Percentiles rank a stretch among this genome's conserved stretches.
phyloP scores from a whole-genome alignment of 2,797 vertebrate species.

The Lophius americanus region DNA sequence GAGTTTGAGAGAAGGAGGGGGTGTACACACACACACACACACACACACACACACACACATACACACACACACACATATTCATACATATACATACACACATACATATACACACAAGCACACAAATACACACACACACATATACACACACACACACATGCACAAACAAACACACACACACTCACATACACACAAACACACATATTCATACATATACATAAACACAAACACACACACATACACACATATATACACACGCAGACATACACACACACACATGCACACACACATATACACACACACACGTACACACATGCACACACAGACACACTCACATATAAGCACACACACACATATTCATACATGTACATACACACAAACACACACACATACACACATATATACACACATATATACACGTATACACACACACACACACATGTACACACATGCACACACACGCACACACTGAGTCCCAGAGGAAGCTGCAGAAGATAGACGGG shows the following conservation, averaged over 20 bases:
- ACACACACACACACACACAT: conserved; percentile 10
- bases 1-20: conserved; percentile 54
- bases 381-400: conserved; percentile 11
- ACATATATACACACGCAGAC: conserved; percentile 6
- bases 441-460: conserved; percentile 14
- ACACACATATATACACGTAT: conserved; percentile 20
- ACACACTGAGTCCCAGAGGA: conserved; percentile 42
- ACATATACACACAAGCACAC: conserved; percentile 3
- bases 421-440: conserved; percentile 13
- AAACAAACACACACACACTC: conserved; percentile 11
- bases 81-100: conserved; percentile 2
- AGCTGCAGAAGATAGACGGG: conserved; percentile 49
- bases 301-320: background rate
- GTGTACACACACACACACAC: conserved; percentile 5
- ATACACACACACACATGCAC: conserved; percentile 7
- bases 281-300: conserved; percentile 14
- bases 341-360: background rate
- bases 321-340: conserved; percentile 13
- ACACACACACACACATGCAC: conserved; percentile 11
- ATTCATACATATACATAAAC: conserved; percentile 8
- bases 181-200: conserved; percentile 17
- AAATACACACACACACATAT: conserved; percentile 4
- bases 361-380: conserved; percentile 1
- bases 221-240: background rate
- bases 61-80: conserved; percentile 15